phyloP scores from a whole-genome alignment of 2,113 vertebrate species.

The Lophius piscatorius region DNA sequence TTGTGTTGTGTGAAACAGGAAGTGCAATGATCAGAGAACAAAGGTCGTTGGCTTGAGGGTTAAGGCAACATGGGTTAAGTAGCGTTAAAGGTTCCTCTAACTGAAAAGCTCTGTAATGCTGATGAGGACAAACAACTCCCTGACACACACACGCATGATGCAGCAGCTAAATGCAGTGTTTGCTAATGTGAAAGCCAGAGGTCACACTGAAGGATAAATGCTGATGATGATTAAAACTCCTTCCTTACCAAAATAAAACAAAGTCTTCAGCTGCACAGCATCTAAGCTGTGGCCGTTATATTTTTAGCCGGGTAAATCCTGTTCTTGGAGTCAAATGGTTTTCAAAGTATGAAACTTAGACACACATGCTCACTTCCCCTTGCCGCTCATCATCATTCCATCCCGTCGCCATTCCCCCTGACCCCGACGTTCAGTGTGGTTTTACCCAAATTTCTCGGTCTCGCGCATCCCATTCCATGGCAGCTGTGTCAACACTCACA shows the following conservation, averaged over 20 bases:
- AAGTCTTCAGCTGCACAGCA: conserved; percentile 1
- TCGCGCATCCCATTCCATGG: conserved; percentile 51
- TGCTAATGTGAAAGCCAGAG: conserved; percentile 51
- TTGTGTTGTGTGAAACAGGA: conserved; percentile 56
- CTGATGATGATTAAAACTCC: conserved; percentile 62
- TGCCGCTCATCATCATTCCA: conserved; percentile 38
- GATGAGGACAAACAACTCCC: conserved; percentile 53
- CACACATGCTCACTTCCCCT: conserved; percentile 28
- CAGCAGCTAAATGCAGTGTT: conserved; percentile 27
- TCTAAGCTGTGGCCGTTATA: background rate
- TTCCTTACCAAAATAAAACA: conserved; percentile 17
- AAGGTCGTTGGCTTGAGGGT: conserved; percentile 62
- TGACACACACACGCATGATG: conserved; percentile 32
- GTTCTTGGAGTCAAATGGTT: conserved; percentile 43
- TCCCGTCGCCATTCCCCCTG: conserved; percentile 41
- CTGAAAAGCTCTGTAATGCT: conserved; percentile 59
- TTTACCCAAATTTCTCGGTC: conserved; percentile 57
- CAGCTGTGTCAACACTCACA: conserved; percentile 82
- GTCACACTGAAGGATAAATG: conserved; percentile 65
- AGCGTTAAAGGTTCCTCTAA: conserved; percentile 57
- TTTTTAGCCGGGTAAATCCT: conserved; percentile 42
- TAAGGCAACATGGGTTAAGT: conserved; percentile 60
- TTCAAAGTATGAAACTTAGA: conserved; percentile 31
- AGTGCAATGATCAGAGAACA: conserved; percentile 51
- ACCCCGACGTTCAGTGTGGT: conserved; percentile 46